These are phyloP conservation scores for Aurelia sp. DNA, from an alignment of 30 jellyfish, hydroid and myxozoan species.

Conservation along the genomic window DNA sequence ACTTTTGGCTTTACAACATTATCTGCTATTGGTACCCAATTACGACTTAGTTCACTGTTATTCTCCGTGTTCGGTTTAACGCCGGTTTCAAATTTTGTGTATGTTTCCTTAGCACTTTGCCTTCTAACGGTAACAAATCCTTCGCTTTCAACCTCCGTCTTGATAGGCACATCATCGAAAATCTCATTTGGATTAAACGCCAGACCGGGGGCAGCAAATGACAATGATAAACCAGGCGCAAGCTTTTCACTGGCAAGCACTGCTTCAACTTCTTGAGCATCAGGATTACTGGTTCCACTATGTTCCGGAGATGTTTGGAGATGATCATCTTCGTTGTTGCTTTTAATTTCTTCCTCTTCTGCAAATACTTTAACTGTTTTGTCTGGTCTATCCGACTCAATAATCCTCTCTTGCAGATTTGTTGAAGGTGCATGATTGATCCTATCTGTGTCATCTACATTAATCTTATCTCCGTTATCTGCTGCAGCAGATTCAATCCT, in stretches of 20 bases:
- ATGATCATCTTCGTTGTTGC: background rate
- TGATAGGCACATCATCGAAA: background rate
- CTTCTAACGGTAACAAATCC: background rate
- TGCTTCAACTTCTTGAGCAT: background rate
- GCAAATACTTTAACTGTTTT: background rate
- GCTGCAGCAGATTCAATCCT: slow-evolving; percentile 8
- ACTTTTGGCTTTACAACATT: no score
- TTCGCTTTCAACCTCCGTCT: background rate
- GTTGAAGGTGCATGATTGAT: background rate
- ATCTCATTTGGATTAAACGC: background rate
- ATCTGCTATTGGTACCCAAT: no score
- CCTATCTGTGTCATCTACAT: no score
- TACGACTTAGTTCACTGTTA: no score
- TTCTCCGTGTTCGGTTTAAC: no score
- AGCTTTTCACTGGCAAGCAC: background rate
- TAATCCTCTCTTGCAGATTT: background rate
- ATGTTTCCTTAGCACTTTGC: no score
- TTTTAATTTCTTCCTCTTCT: background rate
- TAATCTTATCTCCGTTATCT: background rate
- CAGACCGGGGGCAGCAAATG: slow-evolving; percentile 6
- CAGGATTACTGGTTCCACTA: no score
- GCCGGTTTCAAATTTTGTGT: no score
- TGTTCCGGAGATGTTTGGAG: background rate
- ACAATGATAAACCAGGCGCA: background rate
- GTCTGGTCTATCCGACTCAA: background rate